phyloP scores from a whole-genome alignment of 1,140 invertebrate genomes.

The Sycophaga agraensis region DNA sequence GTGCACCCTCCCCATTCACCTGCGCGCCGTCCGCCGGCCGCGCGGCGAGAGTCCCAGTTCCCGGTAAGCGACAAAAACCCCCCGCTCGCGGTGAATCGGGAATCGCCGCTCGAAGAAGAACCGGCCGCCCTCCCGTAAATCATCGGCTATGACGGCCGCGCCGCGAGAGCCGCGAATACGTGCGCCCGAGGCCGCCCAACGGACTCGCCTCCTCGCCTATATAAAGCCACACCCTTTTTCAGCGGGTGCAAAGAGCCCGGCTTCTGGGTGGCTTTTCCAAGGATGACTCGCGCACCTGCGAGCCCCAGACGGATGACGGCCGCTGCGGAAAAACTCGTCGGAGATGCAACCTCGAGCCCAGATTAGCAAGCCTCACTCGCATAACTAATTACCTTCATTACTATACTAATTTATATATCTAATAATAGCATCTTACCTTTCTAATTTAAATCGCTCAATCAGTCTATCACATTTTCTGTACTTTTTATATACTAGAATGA shows the following conservation, averaged over 20 bases:
- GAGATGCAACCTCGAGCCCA: too few species aligned
- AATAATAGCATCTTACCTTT: too few species aligned
- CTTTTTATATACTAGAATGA: too few species aligned
- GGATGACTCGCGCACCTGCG: conserved; percentile 3
- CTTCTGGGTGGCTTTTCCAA: conserved; percentile 27
- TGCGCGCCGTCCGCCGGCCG: not conserved
- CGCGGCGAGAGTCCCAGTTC: conserved; percentile 24
- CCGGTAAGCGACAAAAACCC: conserved; percentile 21
- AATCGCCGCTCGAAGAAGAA: not conserved
- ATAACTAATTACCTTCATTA: too few species aligned
- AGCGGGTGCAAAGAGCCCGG: not conserved
- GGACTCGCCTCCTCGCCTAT: not conserved
- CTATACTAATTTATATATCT: too few species aligned
- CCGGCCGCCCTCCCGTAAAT: conserved; percentile 2
- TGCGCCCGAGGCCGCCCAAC: too few species aligned
- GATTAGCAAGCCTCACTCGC: too few species aligned
- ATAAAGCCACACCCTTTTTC: conserved; percentile 21
- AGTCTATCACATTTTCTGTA: too few species aligned
- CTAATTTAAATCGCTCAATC: too few species aligned
- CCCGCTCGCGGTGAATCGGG: conserved; percentile 7
- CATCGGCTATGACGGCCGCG: conserved; percentile 14
- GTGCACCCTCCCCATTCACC: too few species aligned
- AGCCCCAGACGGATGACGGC: not conserved
- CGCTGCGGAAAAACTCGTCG: too few species aligned
- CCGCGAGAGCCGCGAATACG: too few species aligned